Conservation (phyloP, 2,113 vertebrate species). For the Urocynchramus pylzowi region DNA sequence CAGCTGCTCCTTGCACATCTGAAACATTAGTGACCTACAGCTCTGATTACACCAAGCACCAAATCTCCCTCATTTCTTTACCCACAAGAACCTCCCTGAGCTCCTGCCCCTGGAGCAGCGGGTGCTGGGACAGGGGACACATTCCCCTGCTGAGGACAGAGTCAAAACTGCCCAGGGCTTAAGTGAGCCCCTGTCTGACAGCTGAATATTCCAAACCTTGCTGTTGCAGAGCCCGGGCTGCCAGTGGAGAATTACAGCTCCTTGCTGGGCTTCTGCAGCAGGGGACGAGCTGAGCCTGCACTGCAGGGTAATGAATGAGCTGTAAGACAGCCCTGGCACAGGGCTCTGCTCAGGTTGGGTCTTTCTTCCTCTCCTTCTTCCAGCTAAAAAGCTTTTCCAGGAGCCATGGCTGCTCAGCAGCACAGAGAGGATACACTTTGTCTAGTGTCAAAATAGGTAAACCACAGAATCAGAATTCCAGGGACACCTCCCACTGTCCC, state of each 20-base stretch:
- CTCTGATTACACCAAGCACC: neutral
- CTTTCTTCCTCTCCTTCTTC: neutral
- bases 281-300: neutral
- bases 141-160: neutral
- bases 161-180: neutral
- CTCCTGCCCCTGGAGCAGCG: rapidly evolving
- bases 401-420: neutral
- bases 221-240: neutral
- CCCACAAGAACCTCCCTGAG: rapidly evolving
- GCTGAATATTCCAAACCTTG: neutral
- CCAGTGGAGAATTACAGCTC: neutral
- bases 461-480: neutral
- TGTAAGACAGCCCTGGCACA: neutral
- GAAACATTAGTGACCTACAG: rapidly evolving
- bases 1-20: neutral
- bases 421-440: rapidly evolving
- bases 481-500: neutral
- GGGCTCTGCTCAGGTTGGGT: rapidly evolving
- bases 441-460: neutral
- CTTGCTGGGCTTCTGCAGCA: rapidly evolving
- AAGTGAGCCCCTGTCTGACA: neutral
- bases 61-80: rapidly evolving
- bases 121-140: too few species aligned
- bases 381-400: neutral
- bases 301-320: rapidly evolving